Percentiles rank a stretch among this genome's conserved stretches.
Evolutionary conservation across 1,140 invertebrate species (phyloP).

Genomic region (Brachionus plicatilis): DNA sequence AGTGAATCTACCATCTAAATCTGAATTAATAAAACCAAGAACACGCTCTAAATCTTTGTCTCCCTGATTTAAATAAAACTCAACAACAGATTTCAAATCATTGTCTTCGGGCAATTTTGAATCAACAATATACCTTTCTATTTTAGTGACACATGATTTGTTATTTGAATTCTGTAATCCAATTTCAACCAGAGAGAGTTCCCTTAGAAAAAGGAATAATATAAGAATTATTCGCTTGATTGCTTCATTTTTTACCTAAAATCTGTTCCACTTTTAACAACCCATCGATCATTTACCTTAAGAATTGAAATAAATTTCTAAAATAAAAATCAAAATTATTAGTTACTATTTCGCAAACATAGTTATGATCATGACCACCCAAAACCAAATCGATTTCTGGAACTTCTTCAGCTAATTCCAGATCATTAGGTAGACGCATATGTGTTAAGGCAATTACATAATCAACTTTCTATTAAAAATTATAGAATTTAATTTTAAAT

Average conservation of each 20-base stretch:
- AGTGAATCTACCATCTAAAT: constrained; percentile 75
- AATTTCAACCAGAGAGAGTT: constrained; percentile 3
- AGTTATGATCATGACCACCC: constrained; percentile 56
- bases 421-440: constrained; percentile 82
- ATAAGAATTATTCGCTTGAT: not conserved
- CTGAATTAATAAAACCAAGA: constrained; percentile 71
- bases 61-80: constrained; percentile 58
- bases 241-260: not conserved
- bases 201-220: not conserved
- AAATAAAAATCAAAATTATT: not conserved
- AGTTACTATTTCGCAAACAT: constrained; percentile 41
- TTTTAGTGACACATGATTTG: not conserved
- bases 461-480: constrained; percentile 54
- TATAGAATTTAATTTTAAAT: not conserved
- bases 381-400: constrained; percentile 65
- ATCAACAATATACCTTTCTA: constrained; percentile 33
- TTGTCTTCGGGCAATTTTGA: constrained; percentile 6
- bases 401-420: constrained; percentile 70
- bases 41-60: constrained; percentile 71
- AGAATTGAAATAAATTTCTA: not conserved
- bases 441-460: constrained; percentile 82
- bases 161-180: not conserved
- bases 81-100: constrained; percentile 20
- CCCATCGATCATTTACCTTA: constrained; percentile 10
- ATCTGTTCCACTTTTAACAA: constrained; percentile 27